Conservation (phyloP, 2,888 invertebrate genomes). For the Brachynemurus nebulosus region DNA sequence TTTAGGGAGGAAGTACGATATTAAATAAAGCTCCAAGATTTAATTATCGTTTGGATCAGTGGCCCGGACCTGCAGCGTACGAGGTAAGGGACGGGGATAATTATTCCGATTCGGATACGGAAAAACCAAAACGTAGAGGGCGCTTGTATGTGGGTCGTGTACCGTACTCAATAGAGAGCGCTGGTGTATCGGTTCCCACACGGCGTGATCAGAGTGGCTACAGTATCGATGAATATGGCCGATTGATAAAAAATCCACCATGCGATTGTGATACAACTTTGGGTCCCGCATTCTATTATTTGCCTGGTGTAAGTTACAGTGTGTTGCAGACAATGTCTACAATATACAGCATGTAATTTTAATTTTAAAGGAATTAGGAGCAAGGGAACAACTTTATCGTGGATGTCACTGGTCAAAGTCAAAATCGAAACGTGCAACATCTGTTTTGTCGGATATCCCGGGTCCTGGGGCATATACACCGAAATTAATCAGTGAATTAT, state of each 20-base stretch:
- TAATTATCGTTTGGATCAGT: slow-evolving; percentile 15
- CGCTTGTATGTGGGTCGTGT: slow-evolving; percentile 25
- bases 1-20: slow-evolving; percentile 21
- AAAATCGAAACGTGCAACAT: no score
- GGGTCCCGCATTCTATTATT: slow-evolving; percentile 25
- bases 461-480: slow-evolving; percentile 23
- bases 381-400: no score
- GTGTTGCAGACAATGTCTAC: no score
- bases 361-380: no score
- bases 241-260: slow-evolving; percentile 22
- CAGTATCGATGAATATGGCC: slow-evolving; percentile 20
- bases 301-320: slow-evolving; percentile 19
- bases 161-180: slow-evolving; percentile 13
- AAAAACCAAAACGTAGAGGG: slow-evolving; percentile 18
- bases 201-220: slow-evolving; percentile 27
- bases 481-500: no score
- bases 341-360: no score
- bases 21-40: slow-evolving; percentile 19
- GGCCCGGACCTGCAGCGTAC: slow-evolving; percentile 22
- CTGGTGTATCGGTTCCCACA: slow-evolving; percentile 25
- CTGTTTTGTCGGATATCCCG: no score
- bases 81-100: no score
- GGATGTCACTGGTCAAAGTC: slow-evolving; percentile 56
- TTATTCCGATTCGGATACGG: slow-evolving; percentile 9
- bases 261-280: slow-evolving; percentile 20